These are phyloP conservation scores for Julus scandinavius DNA, from an alignment of 2,888 invertebrate genomes.

Conservation along the genomic window DNA sequence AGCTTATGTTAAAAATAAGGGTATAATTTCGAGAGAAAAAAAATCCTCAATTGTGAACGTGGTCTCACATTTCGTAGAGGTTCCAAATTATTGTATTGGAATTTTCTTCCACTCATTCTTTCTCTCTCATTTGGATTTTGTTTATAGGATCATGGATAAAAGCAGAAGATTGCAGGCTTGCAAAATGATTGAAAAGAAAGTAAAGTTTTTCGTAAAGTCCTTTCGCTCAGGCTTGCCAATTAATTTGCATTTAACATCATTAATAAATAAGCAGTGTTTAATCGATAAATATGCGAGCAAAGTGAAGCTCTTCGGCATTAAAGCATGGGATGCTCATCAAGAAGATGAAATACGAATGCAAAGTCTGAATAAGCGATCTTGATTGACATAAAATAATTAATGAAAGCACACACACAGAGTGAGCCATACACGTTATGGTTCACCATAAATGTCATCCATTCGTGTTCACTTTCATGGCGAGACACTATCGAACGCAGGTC, in stretches of 20 bases:
- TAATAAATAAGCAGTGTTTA: conserved; percentile 29
- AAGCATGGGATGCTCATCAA: background rate
- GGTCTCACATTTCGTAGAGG: background rate
- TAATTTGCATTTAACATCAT: conserved; percentile 34
- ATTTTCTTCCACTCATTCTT: background rate
- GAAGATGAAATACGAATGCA: conserved; percentile 1
- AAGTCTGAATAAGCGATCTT: conserved; percentile 21
- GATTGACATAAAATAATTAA: conserved; percentile 15
- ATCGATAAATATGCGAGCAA: background rate
- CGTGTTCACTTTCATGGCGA: background rate
- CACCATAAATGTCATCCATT: conserved; percentile 29
- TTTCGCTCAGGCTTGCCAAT: conserved; percentile 4
- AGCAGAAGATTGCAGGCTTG: background rate
- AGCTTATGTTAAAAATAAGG: too few species aligned
- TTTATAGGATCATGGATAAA: background rate
- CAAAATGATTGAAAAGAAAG: background rate
- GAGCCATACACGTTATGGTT: background rate
- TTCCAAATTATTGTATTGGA: too few species aligned
- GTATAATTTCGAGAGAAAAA: too few species aligned
- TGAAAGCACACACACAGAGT: background rate
- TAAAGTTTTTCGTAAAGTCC: background rate
- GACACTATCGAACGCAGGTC: background rate
- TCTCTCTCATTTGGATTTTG: background rate
- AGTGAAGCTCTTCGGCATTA: background rate
- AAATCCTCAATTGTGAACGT: background rate